phyloP scores from a whole-genome alignment of 2,113 vertebrate species.

The Leptobrachium leishanense region DNA sequence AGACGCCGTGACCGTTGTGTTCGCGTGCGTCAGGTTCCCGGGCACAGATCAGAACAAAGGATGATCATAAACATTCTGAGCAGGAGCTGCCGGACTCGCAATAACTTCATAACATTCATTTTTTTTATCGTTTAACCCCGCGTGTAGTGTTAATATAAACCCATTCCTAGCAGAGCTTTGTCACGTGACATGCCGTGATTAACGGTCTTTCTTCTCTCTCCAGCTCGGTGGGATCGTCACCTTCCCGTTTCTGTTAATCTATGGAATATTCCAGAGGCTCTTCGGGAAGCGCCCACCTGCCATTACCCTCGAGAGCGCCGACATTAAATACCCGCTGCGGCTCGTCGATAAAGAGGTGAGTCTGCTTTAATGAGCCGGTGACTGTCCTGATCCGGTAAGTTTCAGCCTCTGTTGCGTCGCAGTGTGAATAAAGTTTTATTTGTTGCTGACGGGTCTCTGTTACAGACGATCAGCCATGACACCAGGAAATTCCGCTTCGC shows the following conservation, averaged over 20 bases:
- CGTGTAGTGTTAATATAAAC: no score
- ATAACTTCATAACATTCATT: no score
- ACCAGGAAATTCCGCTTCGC: conserved; percentile 92
- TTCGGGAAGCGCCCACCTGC: conserved; percentile 59
- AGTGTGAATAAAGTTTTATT: background rate
- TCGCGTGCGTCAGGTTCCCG: no score
- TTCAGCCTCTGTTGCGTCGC: background rate
- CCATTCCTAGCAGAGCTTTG: no score
- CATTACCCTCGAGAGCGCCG: conserved; percentile 69
- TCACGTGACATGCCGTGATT: no score
- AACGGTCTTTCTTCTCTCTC: conserved; percentile 3
- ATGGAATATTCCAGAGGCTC: conserved; percentile 58
- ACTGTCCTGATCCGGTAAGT: background rate
- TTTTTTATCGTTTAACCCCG: no score
- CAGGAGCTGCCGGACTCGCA: no score
- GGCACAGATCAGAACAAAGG: no score
- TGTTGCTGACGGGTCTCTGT: background rate
- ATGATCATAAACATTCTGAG: no score
- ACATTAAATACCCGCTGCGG: conserved; percentile 69
- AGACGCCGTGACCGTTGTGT: no score
- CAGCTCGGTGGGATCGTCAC: conserved; percentile 62
- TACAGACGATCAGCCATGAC: conserved; percentile 87
- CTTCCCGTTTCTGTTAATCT: conserved; percentile 63
- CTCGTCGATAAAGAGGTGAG: conserved; percentile 70
- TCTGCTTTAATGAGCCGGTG: background rate